Evolutionary conservation across 2,113 vertebrate genomes (phyloP).

Genomic region (Crotalus helleri): DNA sequence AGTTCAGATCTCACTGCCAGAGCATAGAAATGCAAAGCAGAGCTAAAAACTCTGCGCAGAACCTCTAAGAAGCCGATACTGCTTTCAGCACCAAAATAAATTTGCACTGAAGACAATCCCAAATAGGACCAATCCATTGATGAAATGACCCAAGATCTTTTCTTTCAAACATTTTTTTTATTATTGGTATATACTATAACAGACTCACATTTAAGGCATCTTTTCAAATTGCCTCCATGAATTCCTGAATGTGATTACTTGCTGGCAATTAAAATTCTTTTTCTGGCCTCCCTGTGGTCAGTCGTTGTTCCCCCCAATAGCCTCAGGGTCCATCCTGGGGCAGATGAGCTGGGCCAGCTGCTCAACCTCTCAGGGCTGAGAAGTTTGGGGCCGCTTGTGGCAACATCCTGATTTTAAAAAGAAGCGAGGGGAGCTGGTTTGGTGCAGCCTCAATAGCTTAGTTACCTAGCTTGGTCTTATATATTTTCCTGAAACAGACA

Average conservation of each 20-base stretch:
- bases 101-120: not conserved
- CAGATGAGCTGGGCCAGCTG: not conserved
- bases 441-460: not conserved
- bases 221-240: not conserved
- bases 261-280: not conserved
- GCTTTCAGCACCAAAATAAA: not conserved
- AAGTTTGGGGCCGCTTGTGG: not conserved
- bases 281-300: not conserved
- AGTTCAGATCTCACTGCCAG: not conserved
- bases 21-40: not conserved
- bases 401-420: not conserved
- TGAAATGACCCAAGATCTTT: not conserved
- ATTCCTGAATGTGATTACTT: not conserved
- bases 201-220: not conserved
- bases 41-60: not conserved
- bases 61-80: not conserved
- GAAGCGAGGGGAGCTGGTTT: not conserved
- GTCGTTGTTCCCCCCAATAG: no score
- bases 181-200: not conserved
- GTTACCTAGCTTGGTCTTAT: rapidly evolving
- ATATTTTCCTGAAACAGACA: not conserved
- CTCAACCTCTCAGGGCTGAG: not conserved
- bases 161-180: not conserved
- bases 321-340: not conserved
- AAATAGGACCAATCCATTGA: not conserved